Percentiles rank a stretch among this genome's conserved stretches.
These are phyloP conservation scores for Illadopsis cleaveri DNA, from an alignment of 2,113 vertebrate species.

Conservation along the genomic window DNA sequence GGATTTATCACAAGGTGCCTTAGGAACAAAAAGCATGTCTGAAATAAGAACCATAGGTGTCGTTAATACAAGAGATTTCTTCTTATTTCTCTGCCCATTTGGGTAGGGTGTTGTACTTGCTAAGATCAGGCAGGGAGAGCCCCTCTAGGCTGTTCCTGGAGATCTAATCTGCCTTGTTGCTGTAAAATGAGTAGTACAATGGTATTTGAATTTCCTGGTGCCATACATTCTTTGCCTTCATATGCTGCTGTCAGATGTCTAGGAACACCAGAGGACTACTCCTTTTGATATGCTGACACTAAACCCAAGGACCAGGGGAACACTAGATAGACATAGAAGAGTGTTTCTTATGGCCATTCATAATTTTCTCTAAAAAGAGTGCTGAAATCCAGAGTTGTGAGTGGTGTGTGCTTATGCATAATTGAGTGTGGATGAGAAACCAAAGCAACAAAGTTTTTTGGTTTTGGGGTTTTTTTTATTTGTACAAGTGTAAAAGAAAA, in stretches of 20 bases:
- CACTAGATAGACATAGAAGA: neutral
- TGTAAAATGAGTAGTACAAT: neutral
- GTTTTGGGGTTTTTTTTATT: neutral
- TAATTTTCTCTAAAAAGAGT: neutral
- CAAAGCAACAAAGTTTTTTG: neutral
- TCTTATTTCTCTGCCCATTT: neutral
- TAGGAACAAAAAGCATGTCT: neutral
- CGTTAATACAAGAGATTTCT: neutral
- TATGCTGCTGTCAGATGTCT: neutral
- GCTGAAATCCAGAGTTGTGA: neutral
- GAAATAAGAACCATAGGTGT: neutral
- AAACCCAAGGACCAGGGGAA: neutral
- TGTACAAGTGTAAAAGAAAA: neutral
- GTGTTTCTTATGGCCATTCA: neutral
- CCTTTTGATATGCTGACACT: neutral
- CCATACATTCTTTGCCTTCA: neutral
- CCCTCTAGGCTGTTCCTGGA: neutral
- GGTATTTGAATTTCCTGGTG: neutral
- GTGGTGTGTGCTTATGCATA: neutral
- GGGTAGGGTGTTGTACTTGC: neutral
- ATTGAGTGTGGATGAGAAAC: neutral
- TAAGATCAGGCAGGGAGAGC: neutral
- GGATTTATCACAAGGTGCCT: slow-evolving; percentile 49
- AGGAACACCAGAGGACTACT: neutral
- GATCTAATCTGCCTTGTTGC: neutral